A percentile compares a stretch with the other conserved stretches of the same genome.
These are phyloP conservation scores for Dreissena polymorpha DNA, from an alignment of 1,140 invertebrate genomes.

Conservation along the genomic window DNA sequence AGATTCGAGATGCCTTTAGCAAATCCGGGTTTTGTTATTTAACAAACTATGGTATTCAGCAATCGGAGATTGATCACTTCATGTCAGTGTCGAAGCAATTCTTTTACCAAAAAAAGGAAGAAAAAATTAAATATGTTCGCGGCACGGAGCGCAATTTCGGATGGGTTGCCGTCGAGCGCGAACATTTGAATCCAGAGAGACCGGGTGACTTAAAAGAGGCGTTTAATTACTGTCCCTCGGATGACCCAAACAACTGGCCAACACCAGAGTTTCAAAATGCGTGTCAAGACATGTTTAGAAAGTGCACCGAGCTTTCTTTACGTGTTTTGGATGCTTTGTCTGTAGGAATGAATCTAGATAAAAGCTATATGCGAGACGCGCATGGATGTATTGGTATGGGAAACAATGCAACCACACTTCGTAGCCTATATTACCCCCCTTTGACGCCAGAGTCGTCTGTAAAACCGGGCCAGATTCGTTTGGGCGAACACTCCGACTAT, in stretches of 20 bases:
- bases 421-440: slow-evolving; percentile 38
- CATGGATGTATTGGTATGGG: slow-evolving; percentile 19
- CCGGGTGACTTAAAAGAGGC: slow-evolving; percentile 45
- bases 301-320: slow-evolving; percentile 7
- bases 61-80: slow-evolving; percentile 31
- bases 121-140: slow-evolving; percentile 48
- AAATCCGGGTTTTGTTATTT: slow-evolving; percentile 57
- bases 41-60: slow-evolving; percentile 54
- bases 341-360: slow-evolving; percentile 44
- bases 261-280: slow-evolving; percentile 26
- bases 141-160: slow-evolving; percentile 36
- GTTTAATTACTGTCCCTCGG: slow-evolving; percentile 27
- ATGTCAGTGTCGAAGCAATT: slow-evolving; percentile 40
- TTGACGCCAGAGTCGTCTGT: not conserved
- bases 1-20: slow-evolving; percentile 24
- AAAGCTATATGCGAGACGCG: slow-evolving; percentile 19
- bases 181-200: slow-evolving; percentile 24
- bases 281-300: slow-evolving; percentile 24
- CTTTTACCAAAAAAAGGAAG: slow-evolving; percentile 40
- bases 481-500: slow-evolving; percentile 87
- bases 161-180: slow-evolving; percentile 47
- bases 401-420: slow-evolving; percentile 16
- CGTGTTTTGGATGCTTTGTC: slow-evolving; percentile 58
- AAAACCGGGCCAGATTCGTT: slow-evolving; percentile 82
- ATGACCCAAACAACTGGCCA: slow-evolving; percentile 12